Conservation (phyloP, 2,888 invertebrate genomes). For the Neocrepidodera transversa region DNA sequence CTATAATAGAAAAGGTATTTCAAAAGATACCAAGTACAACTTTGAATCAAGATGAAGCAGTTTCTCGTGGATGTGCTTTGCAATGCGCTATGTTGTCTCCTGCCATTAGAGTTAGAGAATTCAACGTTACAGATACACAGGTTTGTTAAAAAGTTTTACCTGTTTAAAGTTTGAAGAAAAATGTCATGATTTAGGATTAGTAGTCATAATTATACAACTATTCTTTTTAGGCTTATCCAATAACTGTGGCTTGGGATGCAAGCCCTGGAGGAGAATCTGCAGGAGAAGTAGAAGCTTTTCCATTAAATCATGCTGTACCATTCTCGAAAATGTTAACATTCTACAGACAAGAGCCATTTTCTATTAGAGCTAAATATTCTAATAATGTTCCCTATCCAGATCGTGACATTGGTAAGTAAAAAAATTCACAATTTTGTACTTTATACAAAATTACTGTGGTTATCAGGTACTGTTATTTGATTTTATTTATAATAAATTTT, state of each 20-base stretch:
- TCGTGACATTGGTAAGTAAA: slow-evolving; percentile 77
- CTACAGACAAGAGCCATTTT: slow-evolving; percentile 87
- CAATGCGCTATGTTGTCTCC: slow-evolving; percentile 98
- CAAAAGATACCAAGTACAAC: slow-evolving; percentile 91
- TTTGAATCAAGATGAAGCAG: slow-evolving; percentile 97
- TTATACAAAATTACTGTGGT: not conserved
- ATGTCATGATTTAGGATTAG: not conserved
- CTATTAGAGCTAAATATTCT: slow-evolving; percentile 84
- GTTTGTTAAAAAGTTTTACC: slow-evolving; percentile 40
- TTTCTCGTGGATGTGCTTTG: slow-evolving; percentile 93
- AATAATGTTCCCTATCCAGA: slow-evolving; percentile 79
- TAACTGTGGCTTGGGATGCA: slow-evolving; percentile 83
- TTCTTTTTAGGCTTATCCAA: slow-evolving; percentile 75
- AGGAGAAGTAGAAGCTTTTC: slow-evolving; percentile 92
- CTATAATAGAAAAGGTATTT: slow-evolving; percentile 86
- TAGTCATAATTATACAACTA: no score
- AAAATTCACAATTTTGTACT: no score
- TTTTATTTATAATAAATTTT: no score
- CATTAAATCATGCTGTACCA: slow-evolving; percentile 87
- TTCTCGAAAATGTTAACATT: slow-evolving; percentile 95
- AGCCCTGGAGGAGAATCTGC: slow-evolving; percentile 65
- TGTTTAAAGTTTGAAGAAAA: not conserved
- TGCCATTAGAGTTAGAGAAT: slow-evolving; percentile 95
- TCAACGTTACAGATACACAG: slow-evolving; percentile 91
- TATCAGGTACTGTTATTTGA: not conserved